Evolutionary conservation across 2,888 invertebrate species (phyloP), one percentile per base, ranked within the genome.

Genomic region (Trichogramma evanescens): DNA sequence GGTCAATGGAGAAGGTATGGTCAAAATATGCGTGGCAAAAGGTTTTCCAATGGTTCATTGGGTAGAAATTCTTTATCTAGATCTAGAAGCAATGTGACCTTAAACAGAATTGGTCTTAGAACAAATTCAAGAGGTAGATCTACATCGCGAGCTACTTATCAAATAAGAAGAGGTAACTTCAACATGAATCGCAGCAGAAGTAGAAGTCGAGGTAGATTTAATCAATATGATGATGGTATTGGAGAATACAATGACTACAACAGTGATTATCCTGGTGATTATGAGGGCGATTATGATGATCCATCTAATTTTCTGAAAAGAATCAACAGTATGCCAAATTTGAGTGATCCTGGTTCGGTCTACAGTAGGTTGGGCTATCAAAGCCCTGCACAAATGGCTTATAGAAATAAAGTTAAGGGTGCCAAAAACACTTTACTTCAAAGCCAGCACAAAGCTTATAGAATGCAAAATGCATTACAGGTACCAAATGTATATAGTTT

Each of bases 361-460:
- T 72, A 77, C 55, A 77, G 71, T 67, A 70, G 77, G 45, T 59
- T 77, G 59, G 77, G 77, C 13, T 77, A 77, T 56, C 77, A 77
- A 50, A 77, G 72, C 59, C 74, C 77, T 13, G 72, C 74, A 39
- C 77, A 77, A 59, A 68, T 76, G 46, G 77, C 77, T 48, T 77
- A 77, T 60, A 69, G 77, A 59, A 77, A 76, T 65, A 72, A 75
- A 48, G 73, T 77, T 39, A 77, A 77, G 61, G 68, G 75, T 49
- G 75, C 75, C 2, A 77, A 76, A 41, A 76, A 75, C 63, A 63
- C 76, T 38, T 58, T 77, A 6, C 61, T 74, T 6, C 76, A 77
- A 59, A 66, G 72, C 50, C 74, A 75, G 43, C 75, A 66, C 65
- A 76, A 76, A 56, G 71, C 71, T 59, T 56, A 73, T 46, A 69